Conservation (phyloP, 2,113 vertebrate genomes). For the Myxocyprinus asiaticus region DNA sequence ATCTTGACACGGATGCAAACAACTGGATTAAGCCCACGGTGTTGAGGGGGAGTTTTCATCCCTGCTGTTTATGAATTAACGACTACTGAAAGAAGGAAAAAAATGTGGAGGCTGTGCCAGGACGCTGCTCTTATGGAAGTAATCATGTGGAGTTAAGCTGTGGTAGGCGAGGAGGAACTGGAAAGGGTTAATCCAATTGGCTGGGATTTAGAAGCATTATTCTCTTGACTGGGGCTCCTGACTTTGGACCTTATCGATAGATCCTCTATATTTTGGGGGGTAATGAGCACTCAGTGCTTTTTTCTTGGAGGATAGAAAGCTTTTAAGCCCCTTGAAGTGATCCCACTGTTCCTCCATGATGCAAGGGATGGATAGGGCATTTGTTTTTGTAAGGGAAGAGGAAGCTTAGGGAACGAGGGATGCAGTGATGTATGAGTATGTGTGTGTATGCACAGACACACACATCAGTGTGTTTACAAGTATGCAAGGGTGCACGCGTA, state of each 20-base stretch:
- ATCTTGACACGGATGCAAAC: constrained; percentile 15
- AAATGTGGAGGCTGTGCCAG: constrained; percentile 28
- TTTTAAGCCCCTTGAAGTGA: neutral
- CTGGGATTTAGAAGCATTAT: neutral
- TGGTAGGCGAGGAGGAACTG: constrained; percentile 9
- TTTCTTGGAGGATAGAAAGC: neutral
- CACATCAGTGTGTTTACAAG: constrained; percentile 40
- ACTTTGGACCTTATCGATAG: constrained; percentile 16
- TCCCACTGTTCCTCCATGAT: constrained; percentile 34
- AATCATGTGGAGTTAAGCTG: constrained; percentile 38
- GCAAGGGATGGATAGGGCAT: constrained; percentile 40
- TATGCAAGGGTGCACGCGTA: no score
- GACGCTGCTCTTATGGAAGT: constrained; percentile 41
- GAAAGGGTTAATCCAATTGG: constrained; percentile 42
- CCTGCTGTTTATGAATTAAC: constrained; percentile 44
- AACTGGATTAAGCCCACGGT: constrained; percentile 55
- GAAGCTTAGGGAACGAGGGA: constrained; percentile 21
- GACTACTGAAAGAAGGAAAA: neutral
- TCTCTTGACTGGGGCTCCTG: constrained; percentile 8
- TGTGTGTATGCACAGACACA: neutral
- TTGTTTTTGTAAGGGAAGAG: no score
- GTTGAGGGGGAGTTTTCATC: constrained; percentile 41
- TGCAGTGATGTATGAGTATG: constrained; percentile 49
- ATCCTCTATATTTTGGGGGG: neutral
- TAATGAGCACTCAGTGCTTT: neutral